phyloP scores from a whole-genome alignment of 2,888 invertebrate species.

The Metalampra italica region DNA sequence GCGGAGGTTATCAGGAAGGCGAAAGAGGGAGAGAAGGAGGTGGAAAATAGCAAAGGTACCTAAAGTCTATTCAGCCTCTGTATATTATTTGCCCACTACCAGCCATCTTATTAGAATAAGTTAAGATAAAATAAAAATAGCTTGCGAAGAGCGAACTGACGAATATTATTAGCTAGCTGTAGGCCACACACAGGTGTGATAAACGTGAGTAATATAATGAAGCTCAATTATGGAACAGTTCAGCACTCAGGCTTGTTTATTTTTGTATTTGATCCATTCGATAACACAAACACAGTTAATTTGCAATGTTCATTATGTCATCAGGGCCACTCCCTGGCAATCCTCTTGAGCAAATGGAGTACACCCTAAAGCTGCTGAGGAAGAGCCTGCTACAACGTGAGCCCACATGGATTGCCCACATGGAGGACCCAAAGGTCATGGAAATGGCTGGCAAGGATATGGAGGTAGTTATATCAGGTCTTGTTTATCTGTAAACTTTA shows the following conservation, averaged over 20 bases:
- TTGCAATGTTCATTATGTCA: no score
- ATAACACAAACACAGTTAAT: no score
- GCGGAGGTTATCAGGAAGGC: constrained; percentile 50
- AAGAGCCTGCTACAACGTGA: constrained; percentile 62
- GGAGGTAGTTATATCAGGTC: constrained; percentile 23
- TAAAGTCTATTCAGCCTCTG: neutral
- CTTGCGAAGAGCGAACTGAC: no score
- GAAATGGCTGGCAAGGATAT: constrained; percentile 27
- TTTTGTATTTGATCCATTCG: no score
- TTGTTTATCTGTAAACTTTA: no score
- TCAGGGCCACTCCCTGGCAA: constrained; percentile 30
- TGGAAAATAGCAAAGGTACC: constrained; percentile 38
- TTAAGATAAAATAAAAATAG: no score
- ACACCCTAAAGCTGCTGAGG: constrained; percentile 60
- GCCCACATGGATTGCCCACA: constrained; percentile 34
- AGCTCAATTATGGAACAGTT: no score
- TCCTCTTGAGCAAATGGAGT: constrained; percentile 54
- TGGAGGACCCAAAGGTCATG: constrained; percentile 39
- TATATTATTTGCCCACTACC: neutral
- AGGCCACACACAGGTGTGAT: no score
- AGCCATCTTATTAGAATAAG: no score
- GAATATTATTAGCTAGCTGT: no score
- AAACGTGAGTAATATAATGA: no score
- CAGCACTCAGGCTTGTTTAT: no score
- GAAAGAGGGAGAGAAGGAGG: constrained; percentile 37